Conservation (phyloP, 2,797 vertebrate species). For the Argyrosomus regius region DNA sequence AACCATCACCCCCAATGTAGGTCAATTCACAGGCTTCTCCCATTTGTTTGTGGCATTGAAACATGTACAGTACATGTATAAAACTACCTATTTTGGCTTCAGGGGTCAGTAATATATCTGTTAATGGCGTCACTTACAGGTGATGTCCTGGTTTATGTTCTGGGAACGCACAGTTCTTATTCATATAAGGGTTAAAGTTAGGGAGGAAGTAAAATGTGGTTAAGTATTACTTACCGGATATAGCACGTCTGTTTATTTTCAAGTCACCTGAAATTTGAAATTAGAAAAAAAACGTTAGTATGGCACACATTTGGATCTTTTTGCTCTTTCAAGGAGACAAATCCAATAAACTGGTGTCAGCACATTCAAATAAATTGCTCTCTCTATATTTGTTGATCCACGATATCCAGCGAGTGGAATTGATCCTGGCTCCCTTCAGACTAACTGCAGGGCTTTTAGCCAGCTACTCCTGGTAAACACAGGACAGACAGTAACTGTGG, state of each 20-base stretch:
- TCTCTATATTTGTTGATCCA: constrained; percentile 33
- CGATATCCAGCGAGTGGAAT: constrained; percentile 42
- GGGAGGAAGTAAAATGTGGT: not conserved
- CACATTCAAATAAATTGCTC: constrained; percentile 31
- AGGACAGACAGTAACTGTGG: constrained; percentile 33
- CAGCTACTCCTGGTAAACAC: constrained; percentile 34
- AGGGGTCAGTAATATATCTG: constrained; percentile 7
- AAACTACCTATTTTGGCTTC: not conserved
- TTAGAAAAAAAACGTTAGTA: constrained; percentile 26
- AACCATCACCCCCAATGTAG: constrained; percentile 50
- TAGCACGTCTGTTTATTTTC: constrained; percentile 76
- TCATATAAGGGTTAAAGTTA: not conserved
- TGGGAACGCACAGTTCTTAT: not conserved
- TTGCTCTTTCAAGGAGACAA: not conserved
- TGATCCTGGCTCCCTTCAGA: constrained; percentile 36
- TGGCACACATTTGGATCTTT: not conserved
- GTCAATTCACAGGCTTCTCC: constrained; percentile 69
- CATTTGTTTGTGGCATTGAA: constrained; percentile 36
- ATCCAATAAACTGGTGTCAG: constrained; percentile 11
- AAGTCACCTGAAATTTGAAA: constrained; percentile 79
- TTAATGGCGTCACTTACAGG: constrained; percentile 11
- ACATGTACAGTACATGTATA: constrained; percentile 2
- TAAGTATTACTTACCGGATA: constrained; percentile 75
- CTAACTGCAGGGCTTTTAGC: constrained; percentile 45
- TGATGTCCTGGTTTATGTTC: not conserved